These are phyloP conservation scores for Stegana nigrithorax DNA, from an alignment of 2,888 invertebrate genomes.

Conservation along the genomic window DNA sequence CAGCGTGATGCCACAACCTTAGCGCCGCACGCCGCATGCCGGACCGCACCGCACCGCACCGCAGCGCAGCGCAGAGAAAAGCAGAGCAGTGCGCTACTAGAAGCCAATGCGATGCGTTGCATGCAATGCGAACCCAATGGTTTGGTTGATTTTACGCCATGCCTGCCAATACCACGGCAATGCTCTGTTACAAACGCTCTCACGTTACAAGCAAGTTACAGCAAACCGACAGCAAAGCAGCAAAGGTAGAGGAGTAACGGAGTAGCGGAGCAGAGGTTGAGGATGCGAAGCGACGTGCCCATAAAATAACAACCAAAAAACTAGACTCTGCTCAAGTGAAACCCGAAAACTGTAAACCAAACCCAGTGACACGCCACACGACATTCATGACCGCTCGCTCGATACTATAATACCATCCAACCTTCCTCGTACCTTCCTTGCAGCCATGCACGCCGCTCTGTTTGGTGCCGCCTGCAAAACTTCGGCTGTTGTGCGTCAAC, in stretches of 20 bases:
- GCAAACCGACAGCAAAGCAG: no score
- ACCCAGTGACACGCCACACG: slow-evolving; percentile 11
- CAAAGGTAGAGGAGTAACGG: no score
- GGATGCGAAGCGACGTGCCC: no score
- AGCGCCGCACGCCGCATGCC: slow-evolving; percentile 11
- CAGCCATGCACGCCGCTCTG: background rate
- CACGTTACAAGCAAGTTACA: slow-evolving; percentile 54
- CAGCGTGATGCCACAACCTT: slow-evolving; percentile 47
- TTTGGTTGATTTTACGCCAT: no score
- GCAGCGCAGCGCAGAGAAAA: no score
- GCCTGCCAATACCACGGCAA: no score
- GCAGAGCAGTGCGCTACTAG: slow-evolving; percentile 9
- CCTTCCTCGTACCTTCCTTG: background rate
- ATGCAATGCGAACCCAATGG: no score
- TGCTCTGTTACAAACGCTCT: slow-evolving; percentile 54
- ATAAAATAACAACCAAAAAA: slow-evolving; percentile 22
- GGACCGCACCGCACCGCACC: no score
- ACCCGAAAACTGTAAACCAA: background rate
- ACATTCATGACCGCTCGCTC: background rate
- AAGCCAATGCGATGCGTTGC: slow-evolving; percentile 35
- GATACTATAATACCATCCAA: background rate
- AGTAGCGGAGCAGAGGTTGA: no score
- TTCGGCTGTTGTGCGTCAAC: background rate
- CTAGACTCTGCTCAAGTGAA: slow-evolving; percentile 24
- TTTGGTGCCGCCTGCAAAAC: background rate